Evolutionary conservation across 2,797 vertebrate species (phyloP).

Genomic region (Urophycis tenuis): DNA sequence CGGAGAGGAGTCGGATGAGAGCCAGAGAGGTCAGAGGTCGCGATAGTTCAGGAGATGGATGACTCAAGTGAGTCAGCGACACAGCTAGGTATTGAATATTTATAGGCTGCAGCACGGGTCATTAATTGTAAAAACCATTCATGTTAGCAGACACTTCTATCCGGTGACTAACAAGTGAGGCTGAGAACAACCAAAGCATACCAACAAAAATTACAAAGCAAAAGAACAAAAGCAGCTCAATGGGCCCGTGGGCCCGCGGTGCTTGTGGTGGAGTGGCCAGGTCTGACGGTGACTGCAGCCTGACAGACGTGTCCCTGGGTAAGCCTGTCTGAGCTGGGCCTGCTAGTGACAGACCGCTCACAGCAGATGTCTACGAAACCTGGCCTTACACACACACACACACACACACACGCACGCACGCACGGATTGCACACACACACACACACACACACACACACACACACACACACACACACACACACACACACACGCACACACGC

Average conservation of each 20-base stretch:
- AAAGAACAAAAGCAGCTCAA: not conserved
- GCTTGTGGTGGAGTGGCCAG: not conserved
- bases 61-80: not conserved
- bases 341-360: constrained; percentile 29
- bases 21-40: constrained; percentile 1
- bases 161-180: too few relatives aligned
- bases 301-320: constrained; percentile 36
- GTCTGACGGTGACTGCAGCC: not conserved
- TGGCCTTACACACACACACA: constrained; percentile 18
- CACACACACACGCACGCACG: constrained; percentile 12
- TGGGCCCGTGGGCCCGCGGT: not conserved
- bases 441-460: not conserved
- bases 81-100: not conserved
- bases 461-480: not conserved
- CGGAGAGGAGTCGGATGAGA: not conserved
- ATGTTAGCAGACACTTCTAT: not conserved
- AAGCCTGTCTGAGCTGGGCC: constrained; percentile 60
- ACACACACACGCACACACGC: not conserved
- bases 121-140: not conserved
- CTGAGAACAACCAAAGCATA: not conserved
- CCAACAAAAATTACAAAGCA: not conserved
- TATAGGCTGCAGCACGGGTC: not conserved
- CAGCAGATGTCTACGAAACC: constrained; percentile 61
- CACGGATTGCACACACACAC: not conserved
- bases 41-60: not conserved